Evolutionary conservation across 2,797 vertebrate species (phyloP), one percentile per base, ranked within the genome.

Genomic region (Malacoraja senta): DNA sequence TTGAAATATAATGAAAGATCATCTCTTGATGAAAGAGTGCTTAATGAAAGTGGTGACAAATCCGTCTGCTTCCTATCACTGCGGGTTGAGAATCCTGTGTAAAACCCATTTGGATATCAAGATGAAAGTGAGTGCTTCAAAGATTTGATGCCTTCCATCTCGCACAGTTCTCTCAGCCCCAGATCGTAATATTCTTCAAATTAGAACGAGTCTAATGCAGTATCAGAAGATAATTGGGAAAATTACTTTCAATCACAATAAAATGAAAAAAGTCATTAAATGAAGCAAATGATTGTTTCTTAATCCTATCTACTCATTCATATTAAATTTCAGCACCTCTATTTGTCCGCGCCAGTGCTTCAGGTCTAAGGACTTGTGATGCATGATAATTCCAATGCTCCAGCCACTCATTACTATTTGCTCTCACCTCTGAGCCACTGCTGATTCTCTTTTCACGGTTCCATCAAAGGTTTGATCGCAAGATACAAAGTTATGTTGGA

Each of bases 241-340:
- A 88, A 88, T 88, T 88, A 88, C 84, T 88, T 88, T 88, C 84
- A 88, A 32, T 65, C 15, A 63, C 61, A 63, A 65, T 65, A 88
- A 88, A 88, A 88, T 88, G 84, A 88, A 88, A 44, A 83, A 88
- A 88, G 61, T 65, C 84, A 88, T 88, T 65, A 65, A 88, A 88
- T 61, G 29, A 65, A 88, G 29, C 58, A 65, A 8, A 19, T n/a
- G 61, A 65, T 65, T 88, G 61, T 88, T 61, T 65, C 44, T 53
- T 83, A 83, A 83, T 58, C 29, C 58, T 88, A 61, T 65, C 61
- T 65, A 29, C 61, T 65, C 13, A 88, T 88, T 88, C 58, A 88
- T 88, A 88, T 65, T 65, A 29, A 88, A 65, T 88, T 65, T 88
- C 29, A 63, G 63, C 13, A 21, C 58, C n/a, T 65, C n/a, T 65